phyloP scores from a whole-genome alignment of 1,140 invertebrate species.

The Eufriesea mexicana region DNA sequence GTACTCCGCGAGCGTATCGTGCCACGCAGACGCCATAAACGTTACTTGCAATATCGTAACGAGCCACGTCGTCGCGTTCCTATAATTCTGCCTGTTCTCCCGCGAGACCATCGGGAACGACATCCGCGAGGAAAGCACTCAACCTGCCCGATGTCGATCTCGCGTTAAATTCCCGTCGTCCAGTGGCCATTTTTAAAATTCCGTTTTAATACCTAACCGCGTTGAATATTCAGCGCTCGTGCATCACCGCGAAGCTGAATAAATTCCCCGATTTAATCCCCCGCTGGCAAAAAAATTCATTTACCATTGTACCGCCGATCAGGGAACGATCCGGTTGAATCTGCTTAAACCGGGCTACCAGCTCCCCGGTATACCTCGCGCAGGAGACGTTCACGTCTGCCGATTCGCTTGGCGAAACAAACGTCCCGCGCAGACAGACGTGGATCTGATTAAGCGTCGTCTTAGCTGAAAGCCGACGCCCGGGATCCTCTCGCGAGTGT shows the following conservation, averaged over 20 bases:
- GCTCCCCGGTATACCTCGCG: too few relatives aligned
- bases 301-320: too few relatives aligned
- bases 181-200: not conserved
- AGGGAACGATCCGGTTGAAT: too few relatives aligned
- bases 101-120: not conserved
- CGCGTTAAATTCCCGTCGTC: not conserved
- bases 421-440: not conserved
- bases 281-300: too few relatives aligned
- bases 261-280: too few relatives aligned
- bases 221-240: not conserved
- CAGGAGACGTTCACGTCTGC: too few relatives aligned
- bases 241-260: too few relatives aligned
- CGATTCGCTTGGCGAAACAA: too few relatives aligned
- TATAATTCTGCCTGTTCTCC: not conserved
- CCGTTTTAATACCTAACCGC: not conserved
- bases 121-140: not conserved
- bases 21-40: conserved; percentile 13
- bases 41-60: conserved; percentile 47
- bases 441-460: conserved; percentile 4
- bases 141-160: not conserved
- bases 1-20: conserved; percentile 14
- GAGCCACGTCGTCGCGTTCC: not conserved
- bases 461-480: not conserved
- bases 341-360: too few relatives aligned
- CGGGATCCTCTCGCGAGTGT: not conserved